Evolutionary conservation across 2,888 invertebrate genomes (phyloP), one percentile per base, ranked within the genome.

Genomic region (Phymatocera aterrima): DNA sequence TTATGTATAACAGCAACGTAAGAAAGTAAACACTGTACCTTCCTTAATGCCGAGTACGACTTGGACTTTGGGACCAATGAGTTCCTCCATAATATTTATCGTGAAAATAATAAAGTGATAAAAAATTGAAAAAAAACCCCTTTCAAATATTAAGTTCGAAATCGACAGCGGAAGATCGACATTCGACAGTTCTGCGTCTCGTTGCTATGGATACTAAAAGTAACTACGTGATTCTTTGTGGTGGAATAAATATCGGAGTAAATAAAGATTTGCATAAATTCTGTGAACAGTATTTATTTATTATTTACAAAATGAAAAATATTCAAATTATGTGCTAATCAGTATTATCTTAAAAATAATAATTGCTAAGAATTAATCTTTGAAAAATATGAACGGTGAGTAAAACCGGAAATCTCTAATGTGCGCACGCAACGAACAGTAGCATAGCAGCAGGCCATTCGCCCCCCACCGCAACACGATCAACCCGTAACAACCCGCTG

Each of bases 11-110:
- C 28, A 78, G 79, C 40, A 21, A 65, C 74, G 81, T 81, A 60
- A 46, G 40, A 65, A 80, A 86, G 93, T 24, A 40, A n/a, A n/a
- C n/a, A 21, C 18, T 21, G 40, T 75, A 75, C 95, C 95, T 91
- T 94, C 94, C 90, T 93, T 94, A 40, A 95, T 91, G 80, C 93
- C 93, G 77, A 95, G 90, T 81, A 95, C 93, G 83, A 95, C 93
- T 89, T 94, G 94, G 79, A 94, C 93, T 84, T 92, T 93, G 80
- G 93, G 93, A 81, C 93, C 94, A 78, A 91, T 90, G 82, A 95
- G 90, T 86, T 94, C 94, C 85, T 94, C 94, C 94, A 95, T 95
- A 83, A 82, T 85, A 40, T 24, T 15, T 10, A 10, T n/a, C 78
- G 46, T 77, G 21, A 65, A 24, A 77, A 48, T 60, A 80, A 80